Evolutionary conservation across 2,888 invertebrate species (phyloP), one percentile per base, ranked within the genome.

Genomic region (Mesorhabditis sp.): DNA sequence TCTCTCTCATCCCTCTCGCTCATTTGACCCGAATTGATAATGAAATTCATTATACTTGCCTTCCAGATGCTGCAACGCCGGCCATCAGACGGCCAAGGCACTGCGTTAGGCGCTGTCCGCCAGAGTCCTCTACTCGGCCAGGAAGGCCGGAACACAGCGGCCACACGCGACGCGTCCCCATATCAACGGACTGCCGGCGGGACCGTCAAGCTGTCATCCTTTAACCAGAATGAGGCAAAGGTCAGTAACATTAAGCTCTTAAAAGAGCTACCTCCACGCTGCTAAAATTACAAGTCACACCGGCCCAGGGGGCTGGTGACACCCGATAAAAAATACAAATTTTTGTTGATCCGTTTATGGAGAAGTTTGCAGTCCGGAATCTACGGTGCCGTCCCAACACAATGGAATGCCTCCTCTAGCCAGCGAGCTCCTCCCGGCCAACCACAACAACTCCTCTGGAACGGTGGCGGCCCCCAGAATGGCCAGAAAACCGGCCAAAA

Each of bases 341-440:
- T 28, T 28, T 28, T 28, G 28, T 28, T 28, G 28, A 28, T 28
- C 28, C 28, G 1, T 28, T 28, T 28, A 28, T 28, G 28, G 28
- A 28, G 2, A 28, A 28, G 28, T 28, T 28, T 28, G 28, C 28
- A 28, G 58, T 13, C 10, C 58, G 58, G 58, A 13, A 71, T 69
- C 10, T 69, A 71, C 62, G 71, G 73, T 63, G 72, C 73, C 64
- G 73, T 73, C 10, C 73, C 74, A 45, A 68, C 73, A 42, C 67
- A 67, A 50, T 69, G 15, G n/a, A 15, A 42, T n/a, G 13, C n/a
- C n/a, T 67, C 73, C 44, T 58, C 72, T 6, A 69, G 69, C 7
- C 76, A 79, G 64, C 13, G 79, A 70, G 74, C 73, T 0, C 71
- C 77, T 15, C 76, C 75, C 3, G 79, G 77, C 4, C 79, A 79